Evolutionary conservation across 2,797 vertebrate species (phyloP).

Genomic region (Malacoraja senta): DNA sequence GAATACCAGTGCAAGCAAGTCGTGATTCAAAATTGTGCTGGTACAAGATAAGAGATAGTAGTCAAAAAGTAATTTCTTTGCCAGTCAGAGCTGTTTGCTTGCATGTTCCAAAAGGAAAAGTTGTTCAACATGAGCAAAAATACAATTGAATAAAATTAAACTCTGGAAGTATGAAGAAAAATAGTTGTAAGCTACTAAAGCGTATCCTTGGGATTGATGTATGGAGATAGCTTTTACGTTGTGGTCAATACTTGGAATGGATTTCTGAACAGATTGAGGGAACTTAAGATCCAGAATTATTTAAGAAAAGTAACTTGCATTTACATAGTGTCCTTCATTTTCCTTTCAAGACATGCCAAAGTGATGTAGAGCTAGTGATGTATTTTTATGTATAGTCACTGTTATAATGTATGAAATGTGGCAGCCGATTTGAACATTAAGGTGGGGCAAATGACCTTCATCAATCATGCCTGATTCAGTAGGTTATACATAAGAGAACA

Average conservation of each 20-base stretch:
- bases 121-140: no score
- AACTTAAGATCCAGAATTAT: not conserved
- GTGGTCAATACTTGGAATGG: not conserved
- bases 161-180: not conserved
- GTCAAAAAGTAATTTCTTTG: not conserved
- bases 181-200: not conserved
- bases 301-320: not conserved
- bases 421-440: not conserved
- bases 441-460: not conserved
- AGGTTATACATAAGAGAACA: not conserved
- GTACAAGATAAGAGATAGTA: not conserved
- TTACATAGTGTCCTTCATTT: no score
- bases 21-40: not conserved
- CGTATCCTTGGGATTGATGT: not conserved
- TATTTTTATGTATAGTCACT: no score
- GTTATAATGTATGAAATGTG: no score
- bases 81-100: no score
- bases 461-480: not conserved
- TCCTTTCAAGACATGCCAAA: no score
- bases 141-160: not conserved
- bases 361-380: no score
- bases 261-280: not conserved
- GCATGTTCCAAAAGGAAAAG: no score
- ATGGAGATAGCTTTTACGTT: not conserved
- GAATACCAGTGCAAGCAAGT: not conserved